A percentile compares a stretch with the other conserved stretches of the same genome.
phyloP scores from a whole-genome alignment of 2,888 invertebrate species.

The Lochmaea crataegi region DNA sequence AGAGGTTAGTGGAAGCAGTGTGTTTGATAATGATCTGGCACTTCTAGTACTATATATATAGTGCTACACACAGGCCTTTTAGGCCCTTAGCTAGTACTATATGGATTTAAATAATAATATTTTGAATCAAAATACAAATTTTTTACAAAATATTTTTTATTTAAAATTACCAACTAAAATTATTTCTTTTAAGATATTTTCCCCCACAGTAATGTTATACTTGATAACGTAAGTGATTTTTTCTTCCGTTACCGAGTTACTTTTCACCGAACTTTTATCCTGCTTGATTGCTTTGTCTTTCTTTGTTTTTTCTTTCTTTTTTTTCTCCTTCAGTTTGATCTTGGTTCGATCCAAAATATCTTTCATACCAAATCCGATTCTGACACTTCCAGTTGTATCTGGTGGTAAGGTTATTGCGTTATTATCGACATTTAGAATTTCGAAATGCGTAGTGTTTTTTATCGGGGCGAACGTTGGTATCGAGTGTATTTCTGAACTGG shows the following conservation, averaged over 20 bases:
- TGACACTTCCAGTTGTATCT: conserved; percentile 35
- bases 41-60: too few species aligned
- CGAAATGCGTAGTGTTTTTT: conserved; percentile 36
- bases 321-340: conserved; percentile 27
- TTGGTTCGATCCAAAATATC: conserved; percentile 39
- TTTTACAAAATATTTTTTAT: conserved; percentile 25
- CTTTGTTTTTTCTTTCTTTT: conserved; percentile 25
- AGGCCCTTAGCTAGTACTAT: too few species aligned
- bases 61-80: too few species aligned
- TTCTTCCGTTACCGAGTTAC: conserved; percentile 27
- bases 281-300: conserved; percentile 24
- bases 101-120: not conserved
- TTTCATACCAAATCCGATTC: conserved; percentile 44
- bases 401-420: conserved; percentile 34
- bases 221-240: conserved; percentile 44
- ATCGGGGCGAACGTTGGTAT: conserved; percentile 13
- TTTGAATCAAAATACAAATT: not conserved
- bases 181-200: conserved; percentile 45
- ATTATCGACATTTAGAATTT: conserved; percentile 34
- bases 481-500: conserved; percentile 33
- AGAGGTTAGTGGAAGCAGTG: too few species aligned
- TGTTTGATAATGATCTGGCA: too few species aligned
- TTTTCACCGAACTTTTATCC: conserved; percentile 24
- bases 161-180: conserved; percentile 45
- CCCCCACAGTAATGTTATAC: conserved; percentile 45